Evolutionary conservation across 2,888 invertebrate species (phyloP).

Genomic region (Teinopalpus imperialis): DNA sequence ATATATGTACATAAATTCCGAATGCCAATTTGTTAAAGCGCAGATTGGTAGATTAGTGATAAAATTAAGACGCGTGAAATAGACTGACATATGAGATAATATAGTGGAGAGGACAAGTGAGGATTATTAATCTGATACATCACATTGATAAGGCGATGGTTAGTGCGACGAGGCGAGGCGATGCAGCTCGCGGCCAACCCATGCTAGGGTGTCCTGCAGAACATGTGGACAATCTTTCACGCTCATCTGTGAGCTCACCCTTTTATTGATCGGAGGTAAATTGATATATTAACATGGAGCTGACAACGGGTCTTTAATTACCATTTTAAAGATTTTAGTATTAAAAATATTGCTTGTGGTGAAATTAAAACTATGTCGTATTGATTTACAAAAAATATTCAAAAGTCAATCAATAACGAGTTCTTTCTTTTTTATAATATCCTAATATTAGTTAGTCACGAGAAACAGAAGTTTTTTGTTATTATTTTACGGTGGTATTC

Average conservation of each 20-base stretch:
- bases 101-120: slow-evolving; percentile 64
- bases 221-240: slow-evolving; percentile 82
- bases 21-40: slow-evolving; percentile 3
- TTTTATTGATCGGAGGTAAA: slow-evolving; percentile 66
- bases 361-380: no score
- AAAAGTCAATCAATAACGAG: no score
- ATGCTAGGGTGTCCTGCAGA: slow-evolving; percentile 54
- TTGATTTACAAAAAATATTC: no score
- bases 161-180: slow-evolving; percentile 36
- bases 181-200: slow-evolving; percentile 45
- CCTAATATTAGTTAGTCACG: no score
- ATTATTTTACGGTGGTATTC: no score
- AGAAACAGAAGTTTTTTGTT: no score
- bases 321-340: no score
- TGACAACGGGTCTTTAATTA: slow-evolving; percentile 9
- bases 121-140: slow-evolving; percentile 66
- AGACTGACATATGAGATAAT: slow-evolving; percentile 62
- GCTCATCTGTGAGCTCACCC: slow-evolving; percentile 80
- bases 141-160: slow-evolving; percentile 62
- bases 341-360: no score
- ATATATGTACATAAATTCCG: not conserved
- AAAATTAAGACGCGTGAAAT: slow-evolving; percentile 34
- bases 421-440: no score
- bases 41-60: slow-evolving; percentile 15
- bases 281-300: slow-evolving; percentile 48